Conservation (phyloP, 2,113 vertebrate species). For the Chiloscyllium plagiosum region DNA sequence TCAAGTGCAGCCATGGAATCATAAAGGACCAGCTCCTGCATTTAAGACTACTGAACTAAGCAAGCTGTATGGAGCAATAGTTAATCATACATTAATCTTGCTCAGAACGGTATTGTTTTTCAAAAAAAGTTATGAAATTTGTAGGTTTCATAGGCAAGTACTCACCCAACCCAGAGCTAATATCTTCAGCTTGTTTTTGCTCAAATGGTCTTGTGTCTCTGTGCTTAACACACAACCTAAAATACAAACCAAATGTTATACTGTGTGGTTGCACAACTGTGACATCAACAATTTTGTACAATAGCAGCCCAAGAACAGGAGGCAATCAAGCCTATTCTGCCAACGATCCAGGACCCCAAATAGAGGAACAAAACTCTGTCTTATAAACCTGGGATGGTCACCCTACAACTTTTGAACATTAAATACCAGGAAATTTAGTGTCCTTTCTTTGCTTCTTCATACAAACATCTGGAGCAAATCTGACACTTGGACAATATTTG, state of each 20-base stretch:
- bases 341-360: neutral
- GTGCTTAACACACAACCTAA: slow-evolving; percentile 50
- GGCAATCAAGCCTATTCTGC: neutral
- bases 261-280: too few species aligned
- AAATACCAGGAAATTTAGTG: neutral
- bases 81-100: neutral
- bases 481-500: neutral
- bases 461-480: neutral
- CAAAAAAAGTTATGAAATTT: neutral
- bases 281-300: neutral
- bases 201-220: slow-evolving; percentile 28
- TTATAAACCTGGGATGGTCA: neutral
- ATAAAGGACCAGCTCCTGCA: neutral
- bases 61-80: neutral
- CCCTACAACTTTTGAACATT: neutral
- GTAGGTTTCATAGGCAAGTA: neutral
- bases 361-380: neutral
- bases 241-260: slow-evolving; percentile 36
- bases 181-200: slow-evolving; percentile 47
- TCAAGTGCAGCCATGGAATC: neutral
- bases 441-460: neutral
- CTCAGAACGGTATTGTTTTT: neutral
- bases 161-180: slow-evolving; percentile 52
- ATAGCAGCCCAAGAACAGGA: neutral
- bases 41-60: neutral